Base-by-base conservation (phyloP, 2,888 invertebrate genomes). In the Clusia tigrina region DNA sequence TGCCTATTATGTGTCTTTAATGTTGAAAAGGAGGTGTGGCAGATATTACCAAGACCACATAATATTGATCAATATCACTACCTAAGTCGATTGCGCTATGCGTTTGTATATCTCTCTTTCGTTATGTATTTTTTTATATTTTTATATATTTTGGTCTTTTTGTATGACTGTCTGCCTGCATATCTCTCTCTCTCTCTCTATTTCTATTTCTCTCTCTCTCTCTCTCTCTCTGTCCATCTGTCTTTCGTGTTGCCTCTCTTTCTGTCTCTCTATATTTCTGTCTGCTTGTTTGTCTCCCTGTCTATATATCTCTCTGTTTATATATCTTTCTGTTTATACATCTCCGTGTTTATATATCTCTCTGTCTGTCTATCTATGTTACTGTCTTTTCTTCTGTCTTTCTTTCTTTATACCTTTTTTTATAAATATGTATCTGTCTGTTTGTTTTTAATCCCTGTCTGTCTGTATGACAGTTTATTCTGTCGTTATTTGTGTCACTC, bases 371-470 rank as follows among this genome's bases (percentile, higher is more conserved):
- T 10, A 9, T 54, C 25, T 22, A 6, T 54, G 9, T 25, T 23
- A 18, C 23, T 15, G 6, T 24, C 25, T 20, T 54, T 23, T n/a
- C 12, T 24, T n/a, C 24, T 23, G 9, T n/a, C 20, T n/a, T 54
- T 54, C 25, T 54, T 23, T 25, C 25, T 25, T 23, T 25, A 5
- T 54, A 6, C n/a, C 25, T 18, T 17, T 10, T 17, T 51, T 17
- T 51, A 18, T 18, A 51, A 51, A 51, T 51, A 51, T 51, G n/a
- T 51, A 51, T 54, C 54, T 54, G 6, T 25, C 54, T 54, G 9
- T 54, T 20, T 54, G 9, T 25, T 22, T 54, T 20, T 54, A 9
- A 18, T 23, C 20, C n/a, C n/a, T 22, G 9, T 18, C 17, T 17
- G n/a, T 17, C n/a, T 51, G n/a, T n/a, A n/a, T n/a, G n/a, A n/a